Base-by-base conservation (phyloP, 2,888 invertebrate genomes). In the Limnephilus marmoratus region DNA sequence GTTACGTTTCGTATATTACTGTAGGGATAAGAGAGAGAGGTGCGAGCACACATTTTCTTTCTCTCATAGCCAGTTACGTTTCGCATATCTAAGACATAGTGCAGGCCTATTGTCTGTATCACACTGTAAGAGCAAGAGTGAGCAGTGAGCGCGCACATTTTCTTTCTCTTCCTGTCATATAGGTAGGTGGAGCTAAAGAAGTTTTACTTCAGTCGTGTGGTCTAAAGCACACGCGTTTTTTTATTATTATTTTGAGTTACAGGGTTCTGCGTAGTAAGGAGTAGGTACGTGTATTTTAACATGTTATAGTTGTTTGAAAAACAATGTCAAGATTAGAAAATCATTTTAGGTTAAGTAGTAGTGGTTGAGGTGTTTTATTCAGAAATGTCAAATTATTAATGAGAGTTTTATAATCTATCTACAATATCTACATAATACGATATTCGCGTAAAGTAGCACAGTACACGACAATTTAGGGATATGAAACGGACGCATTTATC, bases 401-500 rank as follows among this genome's bases (percentile, higher is more conserved):
- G 18, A 24, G 68, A 24, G 68, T 24, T 68, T 24, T 24, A 68
- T 68, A 68, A 68, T 68, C 45, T 12, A 45, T 41, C 41, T 41
- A 41, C 41, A 41, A 24, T 9, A 68, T 68, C 9, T 68, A 68
- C 7, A 68, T 24, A 24, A 68, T 68, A 24, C 24, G 24, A 68
- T 24, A 68, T 68, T 68, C 9, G 24, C 68, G 68, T 18, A 68
- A 68, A 68, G 68, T n/a, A 68, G 24, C n/a, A 24, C 9, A 68
- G 24, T 68, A 68, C 68, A 68, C 68, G 31, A n/a, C 53, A 7
- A 87, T 87, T 87, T 49, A 31, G 34, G 24, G 29, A n/a, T 15
- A 81, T 89, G 68, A 88, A 88, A 88, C 34, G 13, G 68, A 41
- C 80, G 80, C 81, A 18, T 24, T 80, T 29, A 24, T 41, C 88